Conservation (phyloP, 2,113 vertebrate genomes). For the Pangasianodon hypophthalmus region DNA sequence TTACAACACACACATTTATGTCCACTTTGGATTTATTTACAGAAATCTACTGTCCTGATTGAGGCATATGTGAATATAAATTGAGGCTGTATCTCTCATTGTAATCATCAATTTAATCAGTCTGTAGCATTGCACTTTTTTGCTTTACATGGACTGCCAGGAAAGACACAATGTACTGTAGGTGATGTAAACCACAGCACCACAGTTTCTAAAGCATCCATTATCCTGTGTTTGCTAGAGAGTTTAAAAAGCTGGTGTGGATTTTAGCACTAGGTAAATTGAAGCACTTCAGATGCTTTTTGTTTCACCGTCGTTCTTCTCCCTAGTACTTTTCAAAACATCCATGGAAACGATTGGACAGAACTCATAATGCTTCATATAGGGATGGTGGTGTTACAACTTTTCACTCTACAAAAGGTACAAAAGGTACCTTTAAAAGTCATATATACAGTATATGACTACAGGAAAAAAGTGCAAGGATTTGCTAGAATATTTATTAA, state of each 20-base stretch:
- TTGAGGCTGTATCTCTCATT: not conserved
- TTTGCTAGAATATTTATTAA: not conserved
- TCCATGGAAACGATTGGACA: no score
- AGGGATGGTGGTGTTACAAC: no score
- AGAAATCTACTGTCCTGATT: not conserved
- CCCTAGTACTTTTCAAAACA: not conserved
- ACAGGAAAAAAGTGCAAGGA: not conserved
- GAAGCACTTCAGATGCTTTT: not conserved
- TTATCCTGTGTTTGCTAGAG: not conserved
- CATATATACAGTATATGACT: no score
- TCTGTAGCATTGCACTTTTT: no score
- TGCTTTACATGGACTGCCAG: no score
- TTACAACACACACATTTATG: not conserved
- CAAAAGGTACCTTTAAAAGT: no score
- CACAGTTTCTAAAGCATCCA: not conserved
- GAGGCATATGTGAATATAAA: not conserved
- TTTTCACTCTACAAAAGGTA: no score
- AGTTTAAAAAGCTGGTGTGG: not conserved
- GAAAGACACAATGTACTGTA: no score
- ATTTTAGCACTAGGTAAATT: not conserved
- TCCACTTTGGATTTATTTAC: not conserved
- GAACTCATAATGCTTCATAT: no score
- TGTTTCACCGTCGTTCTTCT: not conserved
- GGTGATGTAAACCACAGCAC: not conserved
- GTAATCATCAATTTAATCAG: not conserved